Evolutionary conservation across 2,113 vertebrate species (phyloP).

Genomic region (Acrocephalus kingi): DNA sequence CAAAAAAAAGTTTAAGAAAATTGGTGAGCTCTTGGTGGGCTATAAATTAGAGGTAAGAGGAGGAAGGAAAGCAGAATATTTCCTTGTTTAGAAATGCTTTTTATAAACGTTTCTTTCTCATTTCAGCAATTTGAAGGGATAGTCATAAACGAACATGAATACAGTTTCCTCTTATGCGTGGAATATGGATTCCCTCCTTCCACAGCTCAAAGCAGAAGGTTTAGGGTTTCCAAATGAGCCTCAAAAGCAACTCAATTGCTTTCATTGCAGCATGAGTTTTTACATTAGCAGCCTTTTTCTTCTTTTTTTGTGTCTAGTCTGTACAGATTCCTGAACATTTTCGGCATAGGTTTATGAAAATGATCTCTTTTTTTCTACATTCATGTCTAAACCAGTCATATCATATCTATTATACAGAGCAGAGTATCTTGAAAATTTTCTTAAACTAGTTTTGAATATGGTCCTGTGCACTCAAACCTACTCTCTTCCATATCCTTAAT

Average conservation of each 20-base stretch:
- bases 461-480: not conserved
- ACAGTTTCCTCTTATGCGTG: not conserved
- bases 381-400: not conserved
- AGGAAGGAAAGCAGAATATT: not conserved
- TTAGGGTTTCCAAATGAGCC: not conserved
- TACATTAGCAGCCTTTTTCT: not conserved
- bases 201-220: not conserved
- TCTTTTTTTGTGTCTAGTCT: not conserved
- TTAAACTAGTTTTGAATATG: not conserved
- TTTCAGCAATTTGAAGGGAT: not conserved
- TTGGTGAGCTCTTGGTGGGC: not conserved
- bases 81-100: not conserved
- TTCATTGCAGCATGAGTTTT: not conserved
- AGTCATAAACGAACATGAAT: not conserved
- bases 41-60: not conserved
- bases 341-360: not conserved
- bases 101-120: not conserved
- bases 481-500: not conserved
- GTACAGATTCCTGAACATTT: not conserved
- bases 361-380: not conserved
- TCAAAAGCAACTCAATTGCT: not conserved
- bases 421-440: not conserved
- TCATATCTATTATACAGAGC: not conserved
- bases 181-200: not conserved
- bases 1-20: not conserved